Base-by-base conservation (phyloP, 2,113 vertebrate genomes). In the Spilogale gracilis region DNA sequence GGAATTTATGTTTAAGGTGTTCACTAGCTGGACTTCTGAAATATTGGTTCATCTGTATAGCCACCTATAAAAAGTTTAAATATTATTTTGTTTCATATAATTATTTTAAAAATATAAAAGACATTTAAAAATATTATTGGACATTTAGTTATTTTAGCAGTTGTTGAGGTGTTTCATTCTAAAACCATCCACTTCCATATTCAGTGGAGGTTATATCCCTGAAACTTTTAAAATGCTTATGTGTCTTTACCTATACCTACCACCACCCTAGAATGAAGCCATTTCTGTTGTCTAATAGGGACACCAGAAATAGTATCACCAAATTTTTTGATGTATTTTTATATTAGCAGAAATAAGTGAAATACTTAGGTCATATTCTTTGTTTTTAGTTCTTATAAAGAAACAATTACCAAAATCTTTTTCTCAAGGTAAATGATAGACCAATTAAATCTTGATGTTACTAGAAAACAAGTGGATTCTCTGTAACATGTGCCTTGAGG, bases 371-470 rank as follows among this genome's bases (percentile, higher is more conserved):
- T 95, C 63, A 45, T 95, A 73, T 56, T 89, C 32, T 96, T 93
- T 81, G 27, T 71, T 61, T 83, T 27, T 69, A 79, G 25, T 81
- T 97, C 18, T 94, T 87, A 3, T 84, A 88, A 82, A 83, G 73
- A 97, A 89, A 91, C 2, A 93, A 85, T 76, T 9, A 90, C 13
- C 21, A 89, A 95, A 88, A 88, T 95, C 2, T 38, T 94, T 88
- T 89, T 87, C 43, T 93, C 6, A 94, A 95, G 21, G 10, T 95
- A 89, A 92, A 25, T 83, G 16, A 93, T 32, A 95, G 45, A 71
- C 43, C 32, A 92, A 16, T 67, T 96, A 65, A 92, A 80, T 69
- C 45, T 82, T 73, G 38, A 91, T 89, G 76, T 89, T 89, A 74
- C 81, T 83, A 93, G 38, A 97, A 94, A 94, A 38, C 27, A 78